These are phyloP conservation scores for Pemphigus obesinymphae DNA, from an alignment of 1,140 invertebrate genomes.

Conservation along the genomic window DNA sequence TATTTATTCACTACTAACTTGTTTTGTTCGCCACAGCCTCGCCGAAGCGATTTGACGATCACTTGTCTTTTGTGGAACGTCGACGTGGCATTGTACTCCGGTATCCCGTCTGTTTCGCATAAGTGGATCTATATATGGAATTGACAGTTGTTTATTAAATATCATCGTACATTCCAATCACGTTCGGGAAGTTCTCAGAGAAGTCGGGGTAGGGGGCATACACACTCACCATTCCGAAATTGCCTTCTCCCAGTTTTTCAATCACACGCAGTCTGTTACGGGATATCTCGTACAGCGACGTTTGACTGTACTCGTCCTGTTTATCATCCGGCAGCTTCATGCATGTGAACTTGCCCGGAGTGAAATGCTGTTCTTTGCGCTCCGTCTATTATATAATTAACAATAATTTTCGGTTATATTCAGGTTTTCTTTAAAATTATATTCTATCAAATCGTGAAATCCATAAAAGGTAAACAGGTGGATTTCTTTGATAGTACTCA, in stretches of 20 bases:
- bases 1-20: constrained; percentile 53
- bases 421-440: no score
- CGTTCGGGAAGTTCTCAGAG: neutral
- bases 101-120: constrained; percentile 67
- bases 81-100: constrained; percentile 59
- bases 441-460: no score
- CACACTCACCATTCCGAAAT: constrained; percentile 76
- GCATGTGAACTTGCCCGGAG: constrained; percentile 61
- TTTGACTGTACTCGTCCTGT: constrained; percentile 56
- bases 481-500: no score
- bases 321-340: constrained; percentile 64
- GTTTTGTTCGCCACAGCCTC: constrained; percentile 63
- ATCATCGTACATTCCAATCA: constrained; percentile 20
- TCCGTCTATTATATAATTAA: no score
- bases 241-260: constrained; percentile 81
- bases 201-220: neutral
- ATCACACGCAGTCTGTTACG: constrained; percentile 75
- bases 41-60: constrained; percentile 68
- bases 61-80: constrained; percentile 63
- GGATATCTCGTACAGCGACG: constrained; percentile 64
- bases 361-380: constrained; percentile 58
- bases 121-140: constrained; percentile 60
- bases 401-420: no score
- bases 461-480: no score
- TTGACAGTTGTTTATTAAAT: constrained; percentile 27